Evolutionary conservation across 2,888 invertebrate species (phyloP), one percentile per base, ranked within the genome.

Genomic region (Anaspis maculata): DNA sequence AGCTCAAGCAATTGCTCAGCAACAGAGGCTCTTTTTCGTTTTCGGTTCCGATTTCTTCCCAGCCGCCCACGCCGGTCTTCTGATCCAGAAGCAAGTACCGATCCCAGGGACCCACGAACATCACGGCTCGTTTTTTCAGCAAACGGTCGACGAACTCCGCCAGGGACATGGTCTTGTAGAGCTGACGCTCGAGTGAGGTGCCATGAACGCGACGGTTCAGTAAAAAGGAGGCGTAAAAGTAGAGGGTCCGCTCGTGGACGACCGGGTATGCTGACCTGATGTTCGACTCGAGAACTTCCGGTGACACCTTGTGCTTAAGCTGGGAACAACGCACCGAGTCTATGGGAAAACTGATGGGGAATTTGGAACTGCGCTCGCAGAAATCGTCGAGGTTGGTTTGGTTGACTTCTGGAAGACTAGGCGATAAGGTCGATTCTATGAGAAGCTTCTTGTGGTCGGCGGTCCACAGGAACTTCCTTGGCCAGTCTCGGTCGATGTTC

Each of bases 201-300:
- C 19, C 19, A 9, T 6, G 9, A 6, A 6, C 9, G 14, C 57
- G 66, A 58, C 80, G 80, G 51, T 78, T 73, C 40, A 76, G 72
- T 28, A 82, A 62, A 58, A 79, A 82, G 37, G 70, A 68, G 4
- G 77, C 70, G 56, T 77, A 76, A 3, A 82, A 59, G 2, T 70
- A 59, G 2, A 82, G 41, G 4, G 74, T 75, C 27, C 76, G 68
- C 51, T 81, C 81, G 45, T 82, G 82, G 42, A 82, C 68, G 2
- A 82, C 41, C 0, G 82, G 80, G 55, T 82, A 81, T 76, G 1
- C 25, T 2, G 38, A 38, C 16, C 62, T 61, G 22, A 71, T 67
- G 42, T 72, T 71, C 32, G 54, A 61, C 31, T 49, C 47, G 13
- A 56, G 34, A 22, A 39, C 30, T 11, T 35, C 24, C 26, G 30